Evolutionary conservation across 2,888 invertebrate species (phyloP).

Genomic region (Linnaemya vulpina): DNA sequence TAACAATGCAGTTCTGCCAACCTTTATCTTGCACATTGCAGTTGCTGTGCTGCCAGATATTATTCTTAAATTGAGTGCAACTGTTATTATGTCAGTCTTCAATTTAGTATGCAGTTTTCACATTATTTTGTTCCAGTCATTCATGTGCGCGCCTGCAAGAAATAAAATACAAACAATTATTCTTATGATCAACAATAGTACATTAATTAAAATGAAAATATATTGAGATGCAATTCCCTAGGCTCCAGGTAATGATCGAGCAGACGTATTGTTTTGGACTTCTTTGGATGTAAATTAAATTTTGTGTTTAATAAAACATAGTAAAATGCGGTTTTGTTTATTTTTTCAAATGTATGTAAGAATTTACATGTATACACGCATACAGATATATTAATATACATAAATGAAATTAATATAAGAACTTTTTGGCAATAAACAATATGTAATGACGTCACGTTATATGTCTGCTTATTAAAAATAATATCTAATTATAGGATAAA

Average conservation of each 20-base stretch:
- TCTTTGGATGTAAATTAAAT: neutral
- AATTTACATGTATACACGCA: neutral
- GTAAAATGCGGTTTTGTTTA: no score
- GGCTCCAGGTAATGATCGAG: neutral
- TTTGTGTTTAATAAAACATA: no score
- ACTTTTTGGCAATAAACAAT: slow-evolving; percentile 62
- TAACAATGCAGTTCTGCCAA: neutral
- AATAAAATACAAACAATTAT: no score
- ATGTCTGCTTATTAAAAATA: slow-evolving; percentile 58
- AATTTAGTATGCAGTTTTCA: neutral
- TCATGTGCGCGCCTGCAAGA: neutral
- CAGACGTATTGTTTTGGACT: neutral
- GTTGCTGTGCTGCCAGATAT: neutral
- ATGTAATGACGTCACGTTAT: slow-evolving; percentile 53
- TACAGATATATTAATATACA: neutral
- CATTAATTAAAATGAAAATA: no score
- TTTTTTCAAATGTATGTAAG: no score
- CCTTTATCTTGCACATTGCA: neutral
- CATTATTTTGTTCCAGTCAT: neutral
- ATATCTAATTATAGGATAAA: slow-evolving; percentile 41
- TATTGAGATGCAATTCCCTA: no score
- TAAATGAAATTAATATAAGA: slow-evolving; percentile 28
- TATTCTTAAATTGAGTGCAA: neutral
- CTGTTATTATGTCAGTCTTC: neutral
- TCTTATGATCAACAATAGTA: no score